Conservation (phyloP, 2,113 vertebrate genomes). For the Scartelaos histophorus region DNA sequence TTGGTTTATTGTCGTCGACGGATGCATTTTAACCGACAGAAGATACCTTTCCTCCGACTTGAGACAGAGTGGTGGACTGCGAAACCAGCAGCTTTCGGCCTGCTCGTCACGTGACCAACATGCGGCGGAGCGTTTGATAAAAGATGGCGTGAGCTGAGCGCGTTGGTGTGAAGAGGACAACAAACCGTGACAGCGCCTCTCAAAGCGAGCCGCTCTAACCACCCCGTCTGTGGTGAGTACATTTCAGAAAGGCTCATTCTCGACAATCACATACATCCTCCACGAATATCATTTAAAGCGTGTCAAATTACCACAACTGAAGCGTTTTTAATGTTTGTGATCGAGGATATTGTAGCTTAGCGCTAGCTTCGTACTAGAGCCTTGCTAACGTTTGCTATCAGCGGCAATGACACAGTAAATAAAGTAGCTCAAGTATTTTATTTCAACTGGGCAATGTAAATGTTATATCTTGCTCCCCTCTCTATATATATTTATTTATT, state of each 20-base stretch:
- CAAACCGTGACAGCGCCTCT: slow-evolving; percentile 49
- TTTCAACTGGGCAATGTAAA: slow-evolving; percentile 9
- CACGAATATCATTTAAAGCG: background rate
- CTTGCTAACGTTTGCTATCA: slow-evolving; percentile 61
- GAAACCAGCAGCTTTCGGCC: slow-evolving; percentile 50
- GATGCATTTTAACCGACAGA: background rate
- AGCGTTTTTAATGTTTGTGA: slow-evolving; percentile 1
- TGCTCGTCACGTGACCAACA: slow-evolving; percentile 84
- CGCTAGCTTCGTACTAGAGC: background rate
- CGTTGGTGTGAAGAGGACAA: slow-evolving; percentile 77
- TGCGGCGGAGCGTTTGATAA: slow-evolving; percentile 82
- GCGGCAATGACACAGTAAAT: slow-evolving; percentile 43
- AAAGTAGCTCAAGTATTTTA: slow-evolving; percentile 7
- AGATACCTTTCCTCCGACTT: background rate
- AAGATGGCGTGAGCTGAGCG: slow-evolving; percentile 94
- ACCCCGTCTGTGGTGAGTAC: slow-evolving; percentile 50
- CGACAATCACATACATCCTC: background rate
- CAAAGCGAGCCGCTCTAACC: slow-evolving; percentile 29
- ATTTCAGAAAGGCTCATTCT: background rate
- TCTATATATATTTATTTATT: too few species aligned
- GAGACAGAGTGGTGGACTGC: slow-evolving; percentile 20
- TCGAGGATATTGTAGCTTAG: slow-evolving; percentile 4
- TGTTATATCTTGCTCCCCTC: background rate
- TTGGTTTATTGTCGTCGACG: slow-evolving; percentile 1
- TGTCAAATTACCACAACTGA: background rate